phyloP scores from a whole-genome alignment of 2,113 vertebrate genomes.

The Prionailurus bengalensis region DNA sequence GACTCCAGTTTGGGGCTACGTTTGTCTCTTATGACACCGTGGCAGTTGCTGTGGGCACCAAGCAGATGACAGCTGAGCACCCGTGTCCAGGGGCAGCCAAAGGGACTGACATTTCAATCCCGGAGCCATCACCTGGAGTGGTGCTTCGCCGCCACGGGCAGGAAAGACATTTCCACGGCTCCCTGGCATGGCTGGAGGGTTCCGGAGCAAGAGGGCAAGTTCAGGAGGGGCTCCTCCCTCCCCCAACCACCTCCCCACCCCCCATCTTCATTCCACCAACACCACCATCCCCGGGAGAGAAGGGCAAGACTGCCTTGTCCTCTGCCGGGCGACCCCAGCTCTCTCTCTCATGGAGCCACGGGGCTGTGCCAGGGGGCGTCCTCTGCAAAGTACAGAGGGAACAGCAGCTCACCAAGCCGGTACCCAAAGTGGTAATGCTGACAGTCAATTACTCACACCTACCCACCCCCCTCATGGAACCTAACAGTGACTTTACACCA shows the following conservation, averaged over 20 bases:
- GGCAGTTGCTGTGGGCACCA: constrained; percentile 51
- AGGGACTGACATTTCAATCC: constrained; percentile 68
- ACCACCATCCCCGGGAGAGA: background rate
- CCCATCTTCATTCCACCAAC: rapidly evolving
- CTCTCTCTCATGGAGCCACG: rapidly evolving
- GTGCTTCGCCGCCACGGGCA: background rate
- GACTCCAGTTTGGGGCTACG: background rate
- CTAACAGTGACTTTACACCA: rapidly evolving
- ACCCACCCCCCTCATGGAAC: rapidly evolving
- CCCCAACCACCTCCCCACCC: too few relatives aligned
- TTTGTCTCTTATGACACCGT: constrained; percentile 79
- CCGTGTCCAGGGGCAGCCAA: constrained; percentile 59
- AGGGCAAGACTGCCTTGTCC: background rate
- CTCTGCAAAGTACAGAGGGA: background rate
- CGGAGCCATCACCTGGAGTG: background rate
- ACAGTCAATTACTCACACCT: rapidly evolving
- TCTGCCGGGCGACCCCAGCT: background rate
- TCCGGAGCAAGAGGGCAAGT: background rate
- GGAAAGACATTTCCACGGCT: background rate
- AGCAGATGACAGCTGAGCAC: constrained; percentile 52
- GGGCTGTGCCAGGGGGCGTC: background rate
- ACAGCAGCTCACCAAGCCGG: rapidly evolving
- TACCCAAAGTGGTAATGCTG: rapidly evolving
- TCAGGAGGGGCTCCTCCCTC: background rate
- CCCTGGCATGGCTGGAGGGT: rapidly evolving